A percentile compares a stretch with the other conserved stretches of the same genome.
Evolutionary conservation across 2,888 invertebrate genomes (phyloP).

Genomic region (Pterobdella sp.): DNA sequence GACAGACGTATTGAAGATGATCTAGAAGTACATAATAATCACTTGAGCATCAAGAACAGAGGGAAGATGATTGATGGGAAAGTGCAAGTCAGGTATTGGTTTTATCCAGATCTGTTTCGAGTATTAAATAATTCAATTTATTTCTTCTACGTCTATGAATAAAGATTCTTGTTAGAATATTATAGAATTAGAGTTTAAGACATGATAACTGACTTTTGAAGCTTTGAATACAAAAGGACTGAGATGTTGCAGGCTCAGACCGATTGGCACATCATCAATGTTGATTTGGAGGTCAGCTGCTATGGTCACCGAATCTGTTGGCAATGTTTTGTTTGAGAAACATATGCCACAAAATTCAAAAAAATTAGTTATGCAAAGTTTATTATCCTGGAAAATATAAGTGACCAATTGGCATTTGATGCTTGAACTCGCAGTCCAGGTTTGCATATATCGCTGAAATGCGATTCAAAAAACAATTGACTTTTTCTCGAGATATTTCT

Average conservation of each 20-base stretch:
- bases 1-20: background rate
- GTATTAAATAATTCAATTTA: background rate
- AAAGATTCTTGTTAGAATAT: background rate
- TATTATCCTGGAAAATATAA: background rate
- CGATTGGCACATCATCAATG: slow-evolving; percentile 46
- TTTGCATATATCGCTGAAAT: slow-evolving; percentile 44
- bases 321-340: background rate
- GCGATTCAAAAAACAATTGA: slow-evolving; percentile 42
- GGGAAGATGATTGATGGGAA: slow-evolving; percentile 39
- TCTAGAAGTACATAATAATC: slow-evolving; percentile 18
- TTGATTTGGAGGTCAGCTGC: slow-evolving; percentile 43
- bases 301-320: slow-evolving; percentile 42
- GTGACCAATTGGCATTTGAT: slow-evolving; percentile 43
- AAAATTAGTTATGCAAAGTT: background rate
- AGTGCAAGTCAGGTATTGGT: slow-evolving; percentile 41
- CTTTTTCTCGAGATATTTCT: slow-evolving; percentile 45
- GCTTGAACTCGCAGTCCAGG: slow-evolving; percentile 42
- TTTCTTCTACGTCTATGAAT: background rate
- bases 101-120: slow-evolving; percentile 41
- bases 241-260: slow-evolving; percentile 43
- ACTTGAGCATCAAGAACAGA: slow-evolving; percentile 41
- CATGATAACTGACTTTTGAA: no score
- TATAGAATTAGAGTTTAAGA: no score
- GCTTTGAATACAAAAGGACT: slow-evolving; percentile 43
- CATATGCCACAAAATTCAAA: background rate